Base-by-base conservation (phyloP, 2,797 vertebrate genomes). In the Pteronotus mesoamericanus region DNA sequence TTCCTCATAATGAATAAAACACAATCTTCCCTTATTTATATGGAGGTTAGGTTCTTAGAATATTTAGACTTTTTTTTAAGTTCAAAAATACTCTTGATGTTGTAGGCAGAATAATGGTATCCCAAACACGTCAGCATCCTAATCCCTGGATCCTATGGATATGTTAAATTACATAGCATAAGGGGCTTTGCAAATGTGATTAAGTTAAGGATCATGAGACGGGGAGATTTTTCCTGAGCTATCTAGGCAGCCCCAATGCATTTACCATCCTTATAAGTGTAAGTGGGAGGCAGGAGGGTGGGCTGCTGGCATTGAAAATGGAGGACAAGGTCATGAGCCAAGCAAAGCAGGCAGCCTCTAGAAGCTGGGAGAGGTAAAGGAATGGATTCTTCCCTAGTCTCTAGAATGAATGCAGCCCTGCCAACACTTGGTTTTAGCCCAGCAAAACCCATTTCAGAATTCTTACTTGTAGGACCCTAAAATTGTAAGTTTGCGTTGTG, bases 1-100 rank as follows among this genome's bases (percentile, higher is more conserved):
- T 93, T 88, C 37, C 90, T 72, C 26, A 9, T 82, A 75, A 95
- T 34, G 29, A 79, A 80, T 48, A 92, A 95, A 89, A 55, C 29
- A 57, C 46, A 85, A 55, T 69, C 15, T 89, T 92, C n/a, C 19
- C 29, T 93, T 51, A 77, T 71, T 87, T 85, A 44, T 34, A 46
- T 22, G 19, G 22, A 37, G 85, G 26, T 57, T 53, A 39, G 11
- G 16, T 55, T 78, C 55, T 61, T 83, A 78, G 69, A 89, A 94
- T 93, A 78, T 29, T 51, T 39, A 89, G 11, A 18, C 32, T 19
- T 39, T 24, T 22, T 85, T 82, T n/a, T 48, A 55, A 55, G 12
- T 80, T 72, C 9, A 64, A 94, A 87, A 92, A 59, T 37, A 22
- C 1, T 75, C 9, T 74, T 59, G 82, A 24, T 34, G 2, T 34